phyloP scores from a whole-genome alignment of 2,888 invertebrate species.

The Thysanoteuthis rhombus region DNA sequence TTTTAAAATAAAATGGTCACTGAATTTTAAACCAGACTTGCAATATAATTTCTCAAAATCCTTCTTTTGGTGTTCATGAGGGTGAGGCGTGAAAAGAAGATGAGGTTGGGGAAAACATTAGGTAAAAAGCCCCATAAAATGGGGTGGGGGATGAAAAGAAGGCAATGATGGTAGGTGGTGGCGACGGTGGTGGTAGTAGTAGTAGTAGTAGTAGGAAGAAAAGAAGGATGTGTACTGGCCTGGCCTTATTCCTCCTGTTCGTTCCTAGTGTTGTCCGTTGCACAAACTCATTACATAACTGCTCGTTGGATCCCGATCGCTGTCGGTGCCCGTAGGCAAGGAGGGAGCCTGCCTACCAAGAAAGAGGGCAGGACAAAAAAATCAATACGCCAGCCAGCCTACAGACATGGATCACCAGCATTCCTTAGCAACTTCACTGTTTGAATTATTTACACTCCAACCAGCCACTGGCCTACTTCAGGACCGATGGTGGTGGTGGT shows the following conservation, averaged over 20 bases:
- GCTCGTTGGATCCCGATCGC: not conserved
- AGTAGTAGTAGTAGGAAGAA: not conserved
- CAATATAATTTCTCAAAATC: not conserved
- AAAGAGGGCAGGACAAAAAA: conserved; percentile 28
- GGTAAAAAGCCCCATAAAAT: not conserved
- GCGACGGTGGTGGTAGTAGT: not conserved
- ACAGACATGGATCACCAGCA: conserved; percentile 26
- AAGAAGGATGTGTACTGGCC: not conserved
- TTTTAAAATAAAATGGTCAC: not conserved
- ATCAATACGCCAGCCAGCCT: conserved; percentile 24
- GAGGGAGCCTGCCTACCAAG: conserved; percentile 21
- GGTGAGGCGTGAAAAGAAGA: not conserved
- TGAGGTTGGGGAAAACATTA: not conserved
- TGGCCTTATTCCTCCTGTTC: not conserved
- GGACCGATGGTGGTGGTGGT: not conserved
- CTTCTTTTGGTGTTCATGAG: not conserved
- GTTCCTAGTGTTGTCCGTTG: conserved; percentile 1
- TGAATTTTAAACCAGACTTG: not conserved
- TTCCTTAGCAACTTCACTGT: conserved; percentile 27
- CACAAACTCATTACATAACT: conserved; percentile 20
- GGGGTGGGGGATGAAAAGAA: not conserved
- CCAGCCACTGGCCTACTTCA: conserved; percentile 28
- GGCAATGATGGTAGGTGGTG: not conserved
- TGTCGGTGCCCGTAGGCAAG: conserved; percentile 21
- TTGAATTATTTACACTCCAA: conserved; percentile 29